phyloP scores from a whole-genome alignment of 2,888 invertebrate genomes.

The Protonemura montana region DNA sequence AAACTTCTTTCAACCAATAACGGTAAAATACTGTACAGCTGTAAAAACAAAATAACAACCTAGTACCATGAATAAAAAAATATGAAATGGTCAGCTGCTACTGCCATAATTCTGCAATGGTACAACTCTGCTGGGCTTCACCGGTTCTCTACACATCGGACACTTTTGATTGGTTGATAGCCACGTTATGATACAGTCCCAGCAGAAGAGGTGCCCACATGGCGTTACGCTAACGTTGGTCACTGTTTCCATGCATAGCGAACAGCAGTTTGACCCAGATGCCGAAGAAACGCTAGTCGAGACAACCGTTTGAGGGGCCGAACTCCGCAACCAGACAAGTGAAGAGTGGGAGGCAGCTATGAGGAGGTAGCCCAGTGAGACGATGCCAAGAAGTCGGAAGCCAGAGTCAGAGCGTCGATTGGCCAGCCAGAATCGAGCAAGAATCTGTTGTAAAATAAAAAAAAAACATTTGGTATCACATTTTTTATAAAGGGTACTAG shows the following conservation, averaged over 20 bases:
- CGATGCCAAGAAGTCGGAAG: conserved; percentile 54
- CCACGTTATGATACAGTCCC: conserved; percentile 43
- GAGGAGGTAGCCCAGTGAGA: conserved; percentile 52
- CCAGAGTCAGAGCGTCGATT: conserved; percentile 52
- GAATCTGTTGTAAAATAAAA: no score
- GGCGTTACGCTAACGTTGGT: conserved; percentile 24
- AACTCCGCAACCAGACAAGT: conserved; percentile 15
- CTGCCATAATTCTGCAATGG: conserved; percentile 35
- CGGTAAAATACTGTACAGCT: no score
- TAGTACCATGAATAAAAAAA: no score
- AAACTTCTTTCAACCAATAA: no score
- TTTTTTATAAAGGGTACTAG: no score
- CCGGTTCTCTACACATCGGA: conserved; percentile 40
- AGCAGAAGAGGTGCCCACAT: conserved; percentile 45
- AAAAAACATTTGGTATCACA: no score
- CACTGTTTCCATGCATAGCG: conserved; percentile 41
- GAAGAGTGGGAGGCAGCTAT: background rate
- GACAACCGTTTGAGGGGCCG: background rate
- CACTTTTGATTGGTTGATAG: conserved; percentile 41
- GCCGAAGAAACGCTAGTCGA: background rate
- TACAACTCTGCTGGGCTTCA: conserved; percentile 30
- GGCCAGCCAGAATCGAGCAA: conserved; percentile 54
- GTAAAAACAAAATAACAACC: no score
- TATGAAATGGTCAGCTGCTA: background rate
- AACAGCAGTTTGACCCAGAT: conserved; percentile 14